Evolutionary conservation across 2,113 vertebrate species (phyloP).

Genomic region (Gavia stellata): DNA sequence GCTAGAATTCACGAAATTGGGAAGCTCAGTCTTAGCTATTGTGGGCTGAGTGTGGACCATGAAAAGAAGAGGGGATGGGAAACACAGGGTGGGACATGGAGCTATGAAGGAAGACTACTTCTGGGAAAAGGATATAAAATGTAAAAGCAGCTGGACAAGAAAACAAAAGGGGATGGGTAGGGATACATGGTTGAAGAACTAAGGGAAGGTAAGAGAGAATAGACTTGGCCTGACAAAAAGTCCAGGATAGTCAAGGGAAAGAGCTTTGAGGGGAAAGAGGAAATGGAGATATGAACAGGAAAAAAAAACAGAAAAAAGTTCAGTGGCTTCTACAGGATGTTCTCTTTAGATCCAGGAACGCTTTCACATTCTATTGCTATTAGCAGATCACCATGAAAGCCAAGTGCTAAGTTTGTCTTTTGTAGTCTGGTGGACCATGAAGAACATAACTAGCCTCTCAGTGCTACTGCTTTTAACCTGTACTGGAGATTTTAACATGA

Average conservation of each 20-base stretch:
- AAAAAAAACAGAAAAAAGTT: not conserved
- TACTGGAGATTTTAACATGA: not conserved
- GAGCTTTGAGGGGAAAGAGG: not conserved
- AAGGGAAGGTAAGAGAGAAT: not conserved
- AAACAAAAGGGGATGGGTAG: no score
- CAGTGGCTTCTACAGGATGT: not conserved
- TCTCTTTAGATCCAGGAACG: not conserved
- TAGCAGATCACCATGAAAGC: not conserved
- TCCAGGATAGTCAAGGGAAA: not conserved
- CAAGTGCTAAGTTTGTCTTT: not conserved
- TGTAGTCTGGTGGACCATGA: not conserved
- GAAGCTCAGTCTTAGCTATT: not conserved
- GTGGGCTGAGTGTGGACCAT: not conserved
- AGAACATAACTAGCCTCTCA: not conserved
- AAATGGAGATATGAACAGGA: not conserved
- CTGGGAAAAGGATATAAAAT: not conserved
- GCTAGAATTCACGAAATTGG: not conserved
- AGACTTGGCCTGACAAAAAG: not conserved
- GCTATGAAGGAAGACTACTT: not conserved
- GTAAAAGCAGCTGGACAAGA: not conserved
- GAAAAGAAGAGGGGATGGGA: not conserved
- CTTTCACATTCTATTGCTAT: not conserved
- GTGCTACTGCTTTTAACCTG: not conserved
- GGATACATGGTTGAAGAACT: not conserved
- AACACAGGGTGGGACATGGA: not conserved